Evolutionary conservation across 2,888 invertebrate species (phyloP).

Genomic region (Embidobia sp.): DNA sequence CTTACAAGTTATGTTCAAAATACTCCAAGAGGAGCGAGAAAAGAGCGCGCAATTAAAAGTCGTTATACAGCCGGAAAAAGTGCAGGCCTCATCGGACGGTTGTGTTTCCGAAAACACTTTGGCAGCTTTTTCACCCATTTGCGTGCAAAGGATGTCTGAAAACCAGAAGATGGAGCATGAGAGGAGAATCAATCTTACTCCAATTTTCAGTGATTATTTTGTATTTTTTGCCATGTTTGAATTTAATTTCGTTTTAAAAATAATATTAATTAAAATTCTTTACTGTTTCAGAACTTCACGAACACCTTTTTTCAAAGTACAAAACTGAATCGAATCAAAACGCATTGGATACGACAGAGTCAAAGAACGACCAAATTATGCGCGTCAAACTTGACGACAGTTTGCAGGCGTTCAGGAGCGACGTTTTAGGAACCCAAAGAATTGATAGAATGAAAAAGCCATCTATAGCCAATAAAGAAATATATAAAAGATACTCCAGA

Average conservation of each 20-base stretch:
- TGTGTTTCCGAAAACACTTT: background rate
- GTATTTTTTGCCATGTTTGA: too few relatives aligned
- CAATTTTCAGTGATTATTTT: conserved; percentile 12
- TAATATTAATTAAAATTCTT: background rate
- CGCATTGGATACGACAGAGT: background rate
- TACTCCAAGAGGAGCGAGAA: background rate
- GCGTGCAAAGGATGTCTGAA: conserved; percentile 10
- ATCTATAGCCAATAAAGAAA: conserved; percentile 5
- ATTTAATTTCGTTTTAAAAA: background rate
- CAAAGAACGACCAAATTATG: background rate
- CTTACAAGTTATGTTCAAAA: background rate
- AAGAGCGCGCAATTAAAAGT: background rate
- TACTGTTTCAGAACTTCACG: conserved; percentile 8
- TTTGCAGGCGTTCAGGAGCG: background rate
- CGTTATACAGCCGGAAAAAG: background rate
- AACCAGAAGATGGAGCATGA: conserved; percentile 22
- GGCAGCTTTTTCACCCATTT: conserved; percentile 7
- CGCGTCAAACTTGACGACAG: conserved; percentile 23
- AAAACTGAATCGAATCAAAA: conserved; percentile 10
- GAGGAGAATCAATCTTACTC: conserved; percentile 35
- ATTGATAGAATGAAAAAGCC: conserved; percentile 6
- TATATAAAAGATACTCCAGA: conserved; percentile 22
- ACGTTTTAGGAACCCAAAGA: background rate
- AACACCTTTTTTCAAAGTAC: conserved; percentile 19
- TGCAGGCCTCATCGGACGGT: too few relatives aligned